Percentiles rank a stretch among this genome's conserved stretches.
phyloP scores from a whole-genome alignment of 1,140 invertebrate genomes.

The Trypoxylus dichotomus region DNA sequence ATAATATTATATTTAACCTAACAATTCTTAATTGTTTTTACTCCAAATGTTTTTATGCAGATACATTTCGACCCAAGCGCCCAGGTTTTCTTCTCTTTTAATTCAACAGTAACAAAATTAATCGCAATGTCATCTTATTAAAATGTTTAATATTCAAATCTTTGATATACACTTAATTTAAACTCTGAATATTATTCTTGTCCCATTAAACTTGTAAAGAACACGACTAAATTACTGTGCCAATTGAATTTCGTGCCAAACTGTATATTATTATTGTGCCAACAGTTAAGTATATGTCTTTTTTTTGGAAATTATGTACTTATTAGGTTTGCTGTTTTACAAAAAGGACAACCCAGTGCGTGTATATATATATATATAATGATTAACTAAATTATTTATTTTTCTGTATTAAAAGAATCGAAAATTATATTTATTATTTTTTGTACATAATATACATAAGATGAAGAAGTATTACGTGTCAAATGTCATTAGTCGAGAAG shows the following conservation, averaged over 20 bases:
- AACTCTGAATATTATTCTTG: not conserved
- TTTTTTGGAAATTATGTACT: not conserved
- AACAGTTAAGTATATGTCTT: slow-evolving; percentile 24
- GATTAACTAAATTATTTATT: slow-evolving; percentile 37
- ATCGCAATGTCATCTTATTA: too few relatives aligned
- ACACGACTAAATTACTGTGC: slow-evolving; percentile 35
- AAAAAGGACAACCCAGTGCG: slow-evolving; percentile 31
- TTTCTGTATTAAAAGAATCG: slow-evolving; percentile 33
- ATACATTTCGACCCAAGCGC: too few relatives aligned
- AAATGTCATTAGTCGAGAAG: not conserved
- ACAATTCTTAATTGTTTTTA: too few relatives aligned
- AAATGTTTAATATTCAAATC: too few relatives aligned
- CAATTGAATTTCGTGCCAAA: slow-evolving; percentile 42
- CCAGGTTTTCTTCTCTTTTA: too few relatives aligned
- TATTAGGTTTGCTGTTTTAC: slow-evolving; percentile 21
- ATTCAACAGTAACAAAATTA: too few relatives aligned
- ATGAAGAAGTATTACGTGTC: slow-evolving; percentile 33
- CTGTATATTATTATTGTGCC: slow-evolving; percentile 35
- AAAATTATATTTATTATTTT: slow-evolving; percentile 31
- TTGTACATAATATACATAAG: slow-evolving; percentile 38
- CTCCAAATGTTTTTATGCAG: too few relatives aligned
- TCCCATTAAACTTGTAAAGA: not conserved
- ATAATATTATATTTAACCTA: too few relatives aligned
- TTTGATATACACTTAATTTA: too few relatives aligned
- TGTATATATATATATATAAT: slow-evolving; percentile 24